Conservation (phyloP, 2,797 vertebrate genomes). For the Poecilia velifera region DNA sequence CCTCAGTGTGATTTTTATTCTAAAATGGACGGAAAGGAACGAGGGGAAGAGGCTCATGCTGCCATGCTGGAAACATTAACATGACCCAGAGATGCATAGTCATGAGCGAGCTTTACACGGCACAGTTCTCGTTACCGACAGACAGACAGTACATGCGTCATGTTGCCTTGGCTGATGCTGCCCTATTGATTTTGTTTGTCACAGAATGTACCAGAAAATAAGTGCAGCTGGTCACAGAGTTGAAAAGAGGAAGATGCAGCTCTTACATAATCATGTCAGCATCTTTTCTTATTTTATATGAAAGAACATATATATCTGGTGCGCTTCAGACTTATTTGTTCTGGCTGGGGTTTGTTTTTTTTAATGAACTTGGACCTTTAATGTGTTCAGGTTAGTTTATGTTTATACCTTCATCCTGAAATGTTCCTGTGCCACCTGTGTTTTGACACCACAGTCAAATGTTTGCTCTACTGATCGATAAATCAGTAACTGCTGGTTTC, state of each 20-base stretch:
- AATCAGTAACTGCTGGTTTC: not conserved
- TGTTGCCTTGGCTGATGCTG: constrained; percentile 1
- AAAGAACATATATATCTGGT: not conserved
- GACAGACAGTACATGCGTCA: not conserved
- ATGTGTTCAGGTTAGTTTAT: not conserved
- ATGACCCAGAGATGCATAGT: not conserved
- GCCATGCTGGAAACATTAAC: not conserved
- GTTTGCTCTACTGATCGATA: not conserved
- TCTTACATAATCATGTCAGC: not conserved
- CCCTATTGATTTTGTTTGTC: not conserved
- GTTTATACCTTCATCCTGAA: not conserved
- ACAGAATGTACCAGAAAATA: constrained; percentile 9
- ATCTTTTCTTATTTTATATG: not conserved
- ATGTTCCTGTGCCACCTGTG: not conserved
- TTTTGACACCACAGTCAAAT: not conserved
- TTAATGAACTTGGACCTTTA: not conserved
- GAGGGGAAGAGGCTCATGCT: not conserved
- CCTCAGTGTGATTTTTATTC: not conserved
- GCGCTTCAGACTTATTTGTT: not conserved
- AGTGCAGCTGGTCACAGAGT: not conserved
- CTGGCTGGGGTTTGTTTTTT: not conserved
- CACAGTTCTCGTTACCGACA: not conserved
- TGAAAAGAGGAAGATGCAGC: not conserved
- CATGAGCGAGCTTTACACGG: not conserved
- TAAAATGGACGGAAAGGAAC: not conserved